A percentile compares a stretch with the other conserved stretches of the same genome.
These are phyloP conservation scores for Leptatherina wallacei DNA, from an alignment of 2,797 vertebrate genomes.

Conservation along the genomic window DNA sequence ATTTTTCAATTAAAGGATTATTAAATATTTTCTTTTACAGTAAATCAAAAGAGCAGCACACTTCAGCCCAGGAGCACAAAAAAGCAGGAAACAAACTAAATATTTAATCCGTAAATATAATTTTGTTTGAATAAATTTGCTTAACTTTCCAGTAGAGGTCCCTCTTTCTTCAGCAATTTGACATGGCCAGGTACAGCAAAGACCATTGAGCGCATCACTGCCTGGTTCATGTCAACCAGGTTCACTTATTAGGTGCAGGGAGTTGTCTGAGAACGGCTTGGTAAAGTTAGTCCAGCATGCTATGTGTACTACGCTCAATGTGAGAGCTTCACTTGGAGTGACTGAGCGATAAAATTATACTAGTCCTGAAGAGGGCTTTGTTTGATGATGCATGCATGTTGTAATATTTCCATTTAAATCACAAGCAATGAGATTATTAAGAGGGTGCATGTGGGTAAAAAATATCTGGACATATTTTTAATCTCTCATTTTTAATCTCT, in stretches of 20 bases:
- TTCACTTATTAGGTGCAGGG: slow-evolving; percentile 1
- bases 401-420: no score
- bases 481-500: no score
- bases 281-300: neutral
- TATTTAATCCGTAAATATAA: neutral
- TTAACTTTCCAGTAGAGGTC: slow-evolving; percentile 37
- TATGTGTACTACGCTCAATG: neutral
- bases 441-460: no score
- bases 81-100: neutral
- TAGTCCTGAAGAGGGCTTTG: no score
- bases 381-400: neutral
- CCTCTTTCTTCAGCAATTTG: slow-evolving; percentile 31
- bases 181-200: neutral
- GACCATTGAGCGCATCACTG: neutral
- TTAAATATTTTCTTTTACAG: neutral
- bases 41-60: neutral
- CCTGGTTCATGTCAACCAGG: neutral
- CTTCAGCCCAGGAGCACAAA: neutral
- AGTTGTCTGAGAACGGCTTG: slow-evolving; percentile 15
- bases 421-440: no score
- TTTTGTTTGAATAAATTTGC: neutral
- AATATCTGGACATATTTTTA: no score
- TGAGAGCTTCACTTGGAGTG: neutral
- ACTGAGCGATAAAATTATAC: neutral
- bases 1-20: neutral